Conservation (phyloP, 2,113 vertebrate genomes). For the Coracopsis vasa region DNA sequence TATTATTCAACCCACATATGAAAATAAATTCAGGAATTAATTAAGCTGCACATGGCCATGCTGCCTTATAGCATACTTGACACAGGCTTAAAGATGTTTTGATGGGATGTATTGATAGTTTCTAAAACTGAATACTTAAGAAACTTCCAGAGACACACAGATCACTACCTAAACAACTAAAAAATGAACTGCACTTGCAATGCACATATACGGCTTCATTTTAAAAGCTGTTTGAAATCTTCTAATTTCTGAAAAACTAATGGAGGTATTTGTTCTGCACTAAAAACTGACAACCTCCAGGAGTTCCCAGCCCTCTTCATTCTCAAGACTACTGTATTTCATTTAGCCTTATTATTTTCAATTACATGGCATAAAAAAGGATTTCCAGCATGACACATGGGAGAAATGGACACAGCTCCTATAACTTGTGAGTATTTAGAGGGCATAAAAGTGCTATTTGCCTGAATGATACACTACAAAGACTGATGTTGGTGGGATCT, state of each 20-base stretch:
- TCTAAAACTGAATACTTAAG: neutral
- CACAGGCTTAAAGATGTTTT: neutral
- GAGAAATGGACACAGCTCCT: neutral
- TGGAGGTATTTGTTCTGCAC: neutral
- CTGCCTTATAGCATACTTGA: neutral
- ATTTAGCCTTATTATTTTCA: constrained; percentile 21
- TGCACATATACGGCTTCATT: neutral
- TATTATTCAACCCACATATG: neutral
- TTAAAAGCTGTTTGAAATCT: neutral
- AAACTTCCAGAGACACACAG: neutral
- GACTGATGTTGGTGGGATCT: neutral
- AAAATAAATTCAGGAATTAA: neutral
- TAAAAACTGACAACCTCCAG: neutral
- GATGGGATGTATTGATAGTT: neutral
- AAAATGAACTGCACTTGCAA: neutral
- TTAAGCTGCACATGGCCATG: neutral
- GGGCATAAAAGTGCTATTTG: neutral
- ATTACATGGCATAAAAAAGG: constrained; percentile 5
- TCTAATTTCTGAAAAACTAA: neutral
- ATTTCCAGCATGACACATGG: neutral
- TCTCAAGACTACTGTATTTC: neutral
- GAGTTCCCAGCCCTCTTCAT: neutral
- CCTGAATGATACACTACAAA: neutral
- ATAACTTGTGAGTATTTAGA: neutral
- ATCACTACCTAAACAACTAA: neutral